Conservation (phyloP, 2,888 invertebrate species). For the Zhengitettix transpicula region DNA sequence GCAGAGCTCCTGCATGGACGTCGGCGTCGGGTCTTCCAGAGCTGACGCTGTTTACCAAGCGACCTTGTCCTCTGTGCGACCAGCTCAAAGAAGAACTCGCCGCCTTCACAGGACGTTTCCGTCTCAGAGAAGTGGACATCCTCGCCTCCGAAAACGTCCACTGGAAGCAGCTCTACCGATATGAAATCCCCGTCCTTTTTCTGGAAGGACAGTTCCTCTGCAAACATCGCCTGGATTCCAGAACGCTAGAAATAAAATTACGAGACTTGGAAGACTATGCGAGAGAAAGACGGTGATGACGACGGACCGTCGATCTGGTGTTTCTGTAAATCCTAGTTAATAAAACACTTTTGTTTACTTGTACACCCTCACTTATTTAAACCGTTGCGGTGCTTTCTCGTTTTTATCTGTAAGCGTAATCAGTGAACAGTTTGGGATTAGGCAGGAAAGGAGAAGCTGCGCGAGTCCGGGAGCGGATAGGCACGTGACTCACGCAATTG, state of each 20-base stretch:
- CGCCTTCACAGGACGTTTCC: slow-evolving; percentile 38
- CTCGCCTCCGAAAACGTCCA: slow-evolving; percentile 51
- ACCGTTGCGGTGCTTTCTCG: too few relatives aligned
- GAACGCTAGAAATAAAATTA: neutral
- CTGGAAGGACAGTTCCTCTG: slow-evolving; percentile 67
- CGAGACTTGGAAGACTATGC: neutral
- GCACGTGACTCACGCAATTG: too few relatives aligned
- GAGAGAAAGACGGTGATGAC: too few relatives aligned
- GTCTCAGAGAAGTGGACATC: slow-evolving; percentile 60
- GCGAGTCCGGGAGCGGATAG: too few relatives aligned
- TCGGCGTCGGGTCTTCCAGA: slow-evolving; percentile 28
- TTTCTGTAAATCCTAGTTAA: too few relatives aligned
- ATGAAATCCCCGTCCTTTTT: slow-evolving; percentile 80
- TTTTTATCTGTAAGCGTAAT: too few relatives aligned
- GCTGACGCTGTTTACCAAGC: slow-evolving; percentile 66
- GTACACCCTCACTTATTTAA: too few relatives aligned
- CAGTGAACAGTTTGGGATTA: too few relatives aligned
- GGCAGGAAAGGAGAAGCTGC: too few relatives aligned
- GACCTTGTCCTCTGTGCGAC: slow-evolving; percentile 69
- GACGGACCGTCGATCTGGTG: too few relatives aligned
- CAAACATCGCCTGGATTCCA: slow-evolving; percentile 48
- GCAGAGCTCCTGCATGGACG: slow-evolving; percentile 9
- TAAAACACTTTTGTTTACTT: too few relatives aligned
- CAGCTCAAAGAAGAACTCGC: slow-evolving; percentile 38
- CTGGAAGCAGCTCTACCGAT: slow-evolving; percentile 55